Evolutionary conservation across 2,888 invertebrate genomes (phyloP).

Genomic region (Sympetrum striolatum): DNA sequence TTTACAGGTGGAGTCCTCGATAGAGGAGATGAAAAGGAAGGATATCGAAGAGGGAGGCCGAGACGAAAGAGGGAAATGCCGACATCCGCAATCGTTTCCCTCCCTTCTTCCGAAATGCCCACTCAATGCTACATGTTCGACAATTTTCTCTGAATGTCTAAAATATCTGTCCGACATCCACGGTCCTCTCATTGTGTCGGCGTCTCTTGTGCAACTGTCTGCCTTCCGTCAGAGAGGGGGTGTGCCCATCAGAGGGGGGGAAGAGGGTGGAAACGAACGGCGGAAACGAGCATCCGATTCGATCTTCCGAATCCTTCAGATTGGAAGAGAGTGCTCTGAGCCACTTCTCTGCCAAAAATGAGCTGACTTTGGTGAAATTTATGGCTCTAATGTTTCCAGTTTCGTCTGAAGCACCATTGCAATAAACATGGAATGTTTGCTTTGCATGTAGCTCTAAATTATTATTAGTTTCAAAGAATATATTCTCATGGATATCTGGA

Average conservation of each 20-base stretch:
- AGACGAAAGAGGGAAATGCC: not conserved
- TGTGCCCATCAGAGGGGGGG: not conserved
- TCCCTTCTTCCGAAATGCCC: not conserved
- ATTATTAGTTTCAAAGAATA: no score
- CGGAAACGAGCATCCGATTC: not conserved
- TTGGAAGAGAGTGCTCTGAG: no score
- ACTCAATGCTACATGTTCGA: not conserved
- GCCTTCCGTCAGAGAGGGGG: not conserved
- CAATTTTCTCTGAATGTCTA: not conserved
- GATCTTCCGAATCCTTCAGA: no score
- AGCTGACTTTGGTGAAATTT: no score
- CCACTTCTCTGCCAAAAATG: no score
- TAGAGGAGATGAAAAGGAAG: not conserved
- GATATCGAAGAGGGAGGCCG: not conserved
- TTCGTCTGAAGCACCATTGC: no score
- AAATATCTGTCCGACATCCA: not conserved
- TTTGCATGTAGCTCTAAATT: no score
- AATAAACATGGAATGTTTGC: no score
- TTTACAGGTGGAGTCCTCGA: not conserved
- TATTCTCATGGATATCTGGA: no score
- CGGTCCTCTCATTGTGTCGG: not conserved
- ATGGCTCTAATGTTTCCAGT: no score
- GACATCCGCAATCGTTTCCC: not conserved
- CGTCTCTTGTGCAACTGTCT: not conserved
- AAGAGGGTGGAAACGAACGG: not conserved